Percentiles rank a stretch among this genome's conserved stretches.
Conservation (phyloP, 2,888 invertebrate genomes). For the Branchipolynoe longqiensis region DNA sequence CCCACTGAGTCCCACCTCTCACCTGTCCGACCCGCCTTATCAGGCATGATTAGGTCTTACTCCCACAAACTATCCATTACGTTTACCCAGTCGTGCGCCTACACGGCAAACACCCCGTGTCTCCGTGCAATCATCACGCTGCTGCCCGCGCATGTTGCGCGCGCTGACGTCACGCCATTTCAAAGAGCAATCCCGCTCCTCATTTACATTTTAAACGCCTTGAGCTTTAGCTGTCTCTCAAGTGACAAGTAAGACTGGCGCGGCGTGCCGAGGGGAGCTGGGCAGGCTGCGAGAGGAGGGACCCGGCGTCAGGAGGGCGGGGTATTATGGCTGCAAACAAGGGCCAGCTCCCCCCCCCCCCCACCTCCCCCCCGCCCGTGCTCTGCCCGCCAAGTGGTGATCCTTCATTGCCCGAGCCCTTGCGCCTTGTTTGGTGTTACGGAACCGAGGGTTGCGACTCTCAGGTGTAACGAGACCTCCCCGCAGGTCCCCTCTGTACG, state of each 20-base stretch:
- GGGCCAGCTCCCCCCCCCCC: neutral
- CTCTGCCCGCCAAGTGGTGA: conserved; percentile 2
- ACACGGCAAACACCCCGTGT: too few relatives aligned
- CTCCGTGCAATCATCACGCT: too few relatives aligned
- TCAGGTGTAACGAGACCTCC: too few relatives aligned
- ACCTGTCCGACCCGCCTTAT: conserved; percentile 36
- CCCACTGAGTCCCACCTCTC: neutral
- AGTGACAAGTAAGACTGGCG: neutral
- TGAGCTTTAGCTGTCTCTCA: conserved; percentile 49
- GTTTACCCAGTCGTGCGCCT: conserved; percentile 1
- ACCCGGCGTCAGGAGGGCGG: too few relatives aligned
- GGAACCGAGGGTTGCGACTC: too few relatives aligned
- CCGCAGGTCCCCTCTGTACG: too few relatives aligned
- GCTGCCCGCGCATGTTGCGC: too few relatives aligned
- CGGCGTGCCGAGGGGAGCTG: too few relatives aligned
- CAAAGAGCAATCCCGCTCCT: conserved; percentile 13
- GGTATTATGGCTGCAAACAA: neutral
- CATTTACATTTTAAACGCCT: conserved; percentile 56
- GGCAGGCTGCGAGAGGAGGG: neutral
- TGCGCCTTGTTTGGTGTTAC: too few relatives aligned
- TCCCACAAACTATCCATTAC: conserved; percentile 47
- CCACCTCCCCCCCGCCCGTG: conserved; percentile 7
- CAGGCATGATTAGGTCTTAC: conserved; percentile 34
- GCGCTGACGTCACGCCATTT: conserved; percentile 13
- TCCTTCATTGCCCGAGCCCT: neutral